These are phyloP conservation scores for Drosophila pseudotalamancana DNA, from an alignment of 2,888 invertebrate species.

Conservation along the genomic window DNA sequence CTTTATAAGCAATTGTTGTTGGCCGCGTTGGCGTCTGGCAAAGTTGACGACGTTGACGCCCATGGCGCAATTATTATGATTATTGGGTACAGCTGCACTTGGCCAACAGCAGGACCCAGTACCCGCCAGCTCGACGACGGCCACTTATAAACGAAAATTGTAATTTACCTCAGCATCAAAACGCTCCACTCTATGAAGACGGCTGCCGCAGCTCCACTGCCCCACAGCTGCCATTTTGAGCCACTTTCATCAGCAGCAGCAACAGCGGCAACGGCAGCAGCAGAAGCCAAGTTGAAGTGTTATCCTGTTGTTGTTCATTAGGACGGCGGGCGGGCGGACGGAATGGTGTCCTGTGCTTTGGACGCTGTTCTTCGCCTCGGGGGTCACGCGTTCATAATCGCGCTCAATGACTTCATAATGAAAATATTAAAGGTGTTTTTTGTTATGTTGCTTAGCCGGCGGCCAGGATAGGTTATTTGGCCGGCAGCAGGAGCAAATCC, in stretches of 20 bases:
- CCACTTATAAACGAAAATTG: slow-evolving; percentile 78
- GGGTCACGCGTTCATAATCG: slow-evolving; percentile 81
- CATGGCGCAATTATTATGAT: slow-evolving; percentile 78
- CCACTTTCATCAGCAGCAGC: slow-evolving; percentile 53
- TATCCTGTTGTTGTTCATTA: slow-evolving; percentile 66
- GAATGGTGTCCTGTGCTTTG: slow-evolving; percentile 34
- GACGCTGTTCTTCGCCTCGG: slow-evolving; percentile 70
- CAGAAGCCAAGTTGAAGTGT: slow-evolving; percentile 48
- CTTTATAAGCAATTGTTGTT: slow-evolving; percentile 79
- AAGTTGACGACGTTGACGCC: slow-evolving; percentile 77
- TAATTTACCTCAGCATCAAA: slow-evolving; percentile 70
- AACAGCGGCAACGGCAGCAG: slow-evolving; percentile 35
- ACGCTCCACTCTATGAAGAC: slow-evolving; percentile 12
- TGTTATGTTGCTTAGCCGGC: slow-evolving; percentile 62
- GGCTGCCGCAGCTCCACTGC: slow-evolving; percentile 7
- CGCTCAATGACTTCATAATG: slow-evolving; percentile 81
- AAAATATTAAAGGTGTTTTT: slow-evolving; percentile 83
- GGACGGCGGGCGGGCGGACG: slow-evolving; percentile 19
- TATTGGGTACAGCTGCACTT: slow-evolving; percentile 80
- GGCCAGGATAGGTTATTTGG: slow-evolving; percentile 65
- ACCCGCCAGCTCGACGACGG: slow-evolving; percentile 50
- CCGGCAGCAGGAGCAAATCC: slow-evolving; percentile 42
- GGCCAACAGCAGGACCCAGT: slow-evolving; percentile 43
- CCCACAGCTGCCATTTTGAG: slow-evolving; percentile 21
- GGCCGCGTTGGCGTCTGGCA: slow-evolving; percentile 68